Evolutionary conservation across 2,113 vertebrate species (phyloP), one percentile per base, ranked within the genome.

Genomic region (Asarcornis scutulata): DNA sequence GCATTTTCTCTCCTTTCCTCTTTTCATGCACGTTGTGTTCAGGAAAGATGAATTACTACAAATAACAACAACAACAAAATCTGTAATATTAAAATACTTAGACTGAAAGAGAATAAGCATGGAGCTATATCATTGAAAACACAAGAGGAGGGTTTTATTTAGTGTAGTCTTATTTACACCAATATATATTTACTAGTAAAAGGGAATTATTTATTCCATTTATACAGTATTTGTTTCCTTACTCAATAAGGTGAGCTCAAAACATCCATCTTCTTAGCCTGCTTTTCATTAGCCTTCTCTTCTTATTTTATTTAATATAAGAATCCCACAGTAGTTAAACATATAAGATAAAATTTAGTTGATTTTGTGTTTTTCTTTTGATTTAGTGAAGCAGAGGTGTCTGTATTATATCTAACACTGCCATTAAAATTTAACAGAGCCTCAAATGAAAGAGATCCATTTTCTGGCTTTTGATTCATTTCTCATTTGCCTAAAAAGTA

Each of bases 401-500:
- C 95, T 94, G 77, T 7, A 17, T 56, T 87, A 44, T 40, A 93
- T 96, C 91, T 72, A 68, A 32, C 31, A 73, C 68, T 68, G 64
- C 74, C 81, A 73, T 89, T 95, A 95, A 96, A 92, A 89, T 95
- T 90, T 91, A 96, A 96, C 63, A 95, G 83, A 91, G 40, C 31
- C 55, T 86, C 48, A 95, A 91, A 95, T 87, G 38, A 86, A 81
- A 95, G 72, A 75, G 73, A 79, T 50, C 25, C 23, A 34, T 77
- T 75, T 88, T 86, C 71, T 92, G 60, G n/a, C 56, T 95, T 97
- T 84, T 83, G 29, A 94, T 92, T 89, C 26, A 88, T 94, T 97
- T 97, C 74, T 96, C 71, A 92, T 90, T 95, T 96, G 76, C 89
- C 89, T 92, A 93, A 88, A 91, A 81, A 83, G 68, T 92, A 93